Base-by-base conservation (phyloP, 2,113 vertebrate genomes). In the Mesocricetus auratus region DNA sequence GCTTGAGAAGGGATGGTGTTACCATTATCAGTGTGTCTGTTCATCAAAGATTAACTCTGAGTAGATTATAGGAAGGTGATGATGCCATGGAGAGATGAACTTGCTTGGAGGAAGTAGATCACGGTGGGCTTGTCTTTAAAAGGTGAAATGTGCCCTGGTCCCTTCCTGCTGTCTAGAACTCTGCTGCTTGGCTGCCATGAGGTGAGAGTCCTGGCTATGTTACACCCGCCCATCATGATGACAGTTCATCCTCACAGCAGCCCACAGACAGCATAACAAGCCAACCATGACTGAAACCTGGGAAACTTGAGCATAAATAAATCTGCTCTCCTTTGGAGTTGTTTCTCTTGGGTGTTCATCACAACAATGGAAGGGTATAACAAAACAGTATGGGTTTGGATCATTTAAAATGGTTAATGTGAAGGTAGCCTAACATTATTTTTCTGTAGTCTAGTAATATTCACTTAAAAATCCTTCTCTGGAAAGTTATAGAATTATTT, bases 401-500 rank as follows among this genome's bases (percentile, higher is more conserved):
- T 77, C 53, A 71, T 56, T 85, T 56, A 10, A 3, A 79, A 73
- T 78, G 79, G 21, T 86, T 42, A 5, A 1, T n/a, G 53, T 31
- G n/a, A 90, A 86, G n/a, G 24, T 66, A 11, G 75, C 64, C 78
- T 68, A 73, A 45, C 73, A 86, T 86, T 4, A 81, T 62, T 9
- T 56, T 2, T 29, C 45, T 45, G 3, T 29, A 74, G 5, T 58
- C 62, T 75, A 47, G 47, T 58, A 94, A 62, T 92, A 94, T 50
- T 68, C n/a, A 50, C 10, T 71, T 47, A 50, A 53, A 39, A 19
- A 86, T 74, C 79, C 24, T 89, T 71, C 5, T 45, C 13, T 69
- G 39, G n/a, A 87, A 93, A 68, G 60, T 7, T 75, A 33, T 50
- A 90, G 6, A 90, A 89, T 94, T 89, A 79, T 81, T 96, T 74